phyloP scores from a whole-genome alignment of 1,140 invertebrate species.

The Danaus plexippus region DNA sequence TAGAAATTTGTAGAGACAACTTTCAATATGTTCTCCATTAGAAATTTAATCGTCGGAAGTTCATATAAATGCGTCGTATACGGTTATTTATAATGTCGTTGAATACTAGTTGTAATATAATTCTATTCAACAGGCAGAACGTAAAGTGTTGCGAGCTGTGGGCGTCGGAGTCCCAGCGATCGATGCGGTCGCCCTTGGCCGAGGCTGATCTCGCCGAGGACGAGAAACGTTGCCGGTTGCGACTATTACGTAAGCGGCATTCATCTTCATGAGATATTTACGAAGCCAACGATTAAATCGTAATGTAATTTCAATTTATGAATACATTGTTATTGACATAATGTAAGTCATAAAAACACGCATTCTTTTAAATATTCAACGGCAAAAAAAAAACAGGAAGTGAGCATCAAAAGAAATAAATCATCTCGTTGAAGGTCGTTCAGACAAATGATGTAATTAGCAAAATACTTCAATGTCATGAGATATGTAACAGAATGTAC shows the following conservation, averaged over 20 bases:
- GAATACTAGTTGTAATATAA: too few species aligned
- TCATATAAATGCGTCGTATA: neutral
- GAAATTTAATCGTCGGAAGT: constrained; percentile 1
- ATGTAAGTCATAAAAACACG: too few species aligned
- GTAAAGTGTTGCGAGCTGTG: constrained; percentile 30
- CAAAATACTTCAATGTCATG: constrained; percentile 41
- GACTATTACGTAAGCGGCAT: constrained; percentile 42
- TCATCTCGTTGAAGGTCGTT: neutral
- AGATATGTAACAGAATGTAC: constrained; percentile 26
- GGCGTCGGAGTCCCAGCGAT: constrained; percentile 30
- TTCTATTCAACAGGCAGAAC: constrained; percentile 34
- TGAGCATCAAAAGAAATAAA: constrained; percentile 1
- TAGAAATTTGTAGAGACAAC: too few species aligned
- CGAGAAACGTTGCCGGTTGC: constrained; percentile 31
- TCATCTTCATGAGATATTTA: constrained; percentile 2
- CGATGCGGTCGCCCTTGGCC: constrained; percentile 64
- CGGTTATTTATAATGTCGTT: too few species aligned
- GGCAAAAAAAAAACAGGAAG: neutral
- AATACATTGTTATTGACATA: too few species aligned
- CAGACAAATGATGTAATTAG: constrained; percentile 32
- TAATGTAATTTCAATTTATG: too few species aligned
- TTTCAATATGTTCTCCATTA: too few species aligned
- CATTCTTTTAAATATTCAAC: neutral
- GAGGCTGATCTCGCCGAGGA: constrained; percentile 43
- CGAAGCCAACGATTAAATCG: neutral